A percentile compares a stretch with the other conserved stretches of the same genome.
Evolutionary conservation across 2,113 vertebrate species (phyloP).

Genomic region (Hippolais icterina): DNA sequence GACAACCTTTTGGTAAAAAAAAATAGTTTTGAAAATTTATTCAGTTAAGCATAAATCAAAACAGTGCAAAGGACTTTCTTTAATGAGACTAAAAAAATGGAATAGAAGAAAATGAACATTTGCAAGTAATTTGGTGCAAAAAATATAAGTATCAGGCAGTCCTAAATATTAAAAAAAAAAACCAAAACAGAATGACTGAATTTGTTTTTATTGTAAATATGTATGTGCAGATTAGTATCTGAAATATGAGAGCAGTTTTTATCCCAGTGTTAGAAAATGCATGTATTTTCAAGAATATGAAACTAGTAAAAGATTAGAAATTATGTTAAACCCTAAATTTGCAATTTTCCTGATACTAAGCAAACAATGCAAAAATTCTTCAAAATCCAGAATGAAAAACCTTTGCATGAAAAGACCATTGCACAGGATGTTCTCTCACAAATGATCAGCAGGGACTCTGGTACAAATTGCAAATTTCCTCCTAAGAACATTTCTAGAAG

Average conservation of each 20-base stretch:
- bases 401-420: neutral
- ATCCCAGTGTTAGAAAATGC: neutral
- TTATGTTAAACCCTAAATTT: neutral
- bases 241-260: neutral
- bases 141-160: neutral
- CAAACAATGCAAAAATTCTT: neutral
- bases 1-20: neutral
- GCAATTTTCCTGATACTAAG: neutral
- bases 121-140: neutral
- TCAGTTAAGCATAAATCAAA: neutral
- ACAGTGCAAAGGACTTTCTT: neutral
- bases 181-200: neutral
- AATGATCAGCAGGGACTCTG: neutral
- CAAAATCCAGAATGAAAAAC: neutral
- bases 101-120: neutral
- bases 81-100: neutral
- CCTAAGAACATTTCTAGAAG: neutral
- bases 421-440: neutral
- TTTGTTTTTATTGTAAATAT: neutral
- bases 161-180: neutral
- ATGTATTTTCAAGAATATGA: neutral
- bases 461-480: neutral
- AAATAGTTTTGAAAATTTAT: neutral
- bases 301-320: neutral
- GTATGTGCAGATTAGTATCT: neutral